Conservation (phyloP, 2,888 invertebrate genomes). For the Panopea generosa region DNA sequence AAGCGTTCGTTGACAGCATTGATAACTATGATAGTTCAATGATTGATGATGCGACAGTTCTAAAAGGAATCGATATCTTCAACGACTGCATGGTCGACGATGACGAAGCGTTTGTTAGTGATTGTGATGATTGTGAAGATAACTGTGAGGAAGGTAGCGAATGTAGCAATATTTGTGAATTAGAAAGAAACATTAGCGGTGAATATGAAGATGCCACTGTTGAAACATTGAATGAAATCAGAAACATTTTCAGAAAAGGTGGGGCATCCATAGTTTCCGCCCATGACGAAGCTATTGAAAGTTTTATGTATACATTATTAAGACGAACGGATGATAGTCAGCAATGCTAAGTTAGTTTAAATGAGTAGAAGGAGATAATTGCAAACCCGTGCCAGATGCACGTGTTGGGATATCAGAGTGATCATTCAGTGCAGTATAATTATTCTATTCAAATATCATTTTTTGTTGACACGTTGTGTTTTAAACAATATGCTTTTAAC, state of each 20-base stretch:
- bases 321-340: too few species aligned
- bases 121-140: conserved; percentile 16
- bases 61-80: not conserved
- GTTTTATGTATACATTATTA: conserved; percentile 34
- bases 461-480: too few species aligned
- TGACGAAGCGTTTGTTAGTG: not conserved
- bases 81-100: conserved; percentile 31
- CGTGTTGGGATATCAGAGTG: too few species aligned
- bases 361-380: too few species aligned
- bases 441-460: too few species aligned
- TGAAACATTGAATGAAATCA: conserved; percentile 9
- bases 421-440: too few species aligned
- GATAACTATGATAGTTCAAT: too few species aligned
- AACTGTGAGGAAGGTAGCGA: conserved; percentile 35
- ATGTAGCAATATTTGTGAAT: conserved; percentile 30
- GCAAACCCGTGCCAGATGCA: too few species aligned
- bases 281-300: conserved; percentile 24
- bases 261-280: conserved; percentile 6
- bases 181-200: conserved; percentile 39
- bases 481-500: too few species aligned
- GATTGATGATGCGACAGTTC: too few species aligned
- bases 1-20: too few species aligned
- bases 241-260: conserved; percentile 17
- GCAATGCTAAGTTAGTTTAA: too few species aligned
- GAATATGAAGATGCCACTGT: not conserved